These are phyloP conservation scores for Arothron firmamentum DNA, from an alignment of 2,113 vertebrate genomes.

Conservation along the genomic window DNA sequence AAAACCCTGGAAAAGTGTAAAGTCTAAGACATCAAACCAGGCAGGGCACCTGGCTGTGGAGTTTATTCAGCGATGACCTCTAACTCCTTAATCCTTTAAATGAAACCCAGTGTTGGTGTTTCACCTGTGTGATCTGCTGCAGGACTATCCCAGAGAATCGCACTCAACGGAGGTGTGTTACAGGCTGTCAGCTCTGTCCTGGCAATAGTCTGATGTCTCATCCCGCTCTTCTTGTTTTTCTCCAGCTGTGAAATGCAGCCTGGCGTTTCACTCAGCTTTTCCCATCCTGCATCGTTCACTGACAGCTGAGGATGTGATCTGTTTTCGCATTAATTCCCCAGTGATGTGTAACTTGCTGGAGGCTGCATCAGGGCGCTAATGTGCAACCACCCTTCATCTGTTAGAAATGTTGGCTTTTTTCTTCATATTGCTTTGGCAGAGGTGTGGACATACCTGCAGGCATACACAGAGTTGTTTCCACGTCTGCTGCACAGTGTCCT, in stretches of 20 bases:
- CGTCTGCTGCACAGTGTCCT: slow-evolving; percentile 29
- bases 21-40: no score
- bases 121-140: not conserved
- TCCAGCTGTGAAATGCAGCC: slow-evolving; percentile 16
- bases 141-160: no score
- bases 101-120: not conserved
- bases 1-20: no score
- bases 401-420: slow-evolving; percentile 14
- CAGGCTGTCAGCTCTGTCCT: slow-evolving; percentile 10
- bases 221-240: slow-evolving; percentile 3
- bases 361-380: slow-evolving; percentile 14
- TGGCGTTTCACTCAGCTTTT: slow-evolving; percentile 33
- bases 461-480: slow-evolving; percentile 9
- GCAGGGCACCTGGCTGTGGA: no score
- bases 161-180: no score
- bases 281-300: slow-evolving; percentile 9
- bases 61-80: no score
- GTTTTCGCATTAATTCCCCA: slow-evolving; percentile 17
- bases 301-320: slow-evolving; percentile 13
- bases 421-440: slow-evolving; percentile 1
- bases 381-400: slow-evolving; percentile 3
- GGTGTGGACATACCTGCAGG: slow-evolving; percentile 11
- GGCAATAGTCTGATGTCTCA: slow-evolving; percentile 9
- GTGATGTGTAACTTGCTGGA: slow-evolving; percentile 20
- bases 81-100: no score